These are phyloP conservation scores for Agapornis roseicollis DNA, from an alignment of 2,113 vertebrate genomes.

Conservation along the genomic window DNA sequence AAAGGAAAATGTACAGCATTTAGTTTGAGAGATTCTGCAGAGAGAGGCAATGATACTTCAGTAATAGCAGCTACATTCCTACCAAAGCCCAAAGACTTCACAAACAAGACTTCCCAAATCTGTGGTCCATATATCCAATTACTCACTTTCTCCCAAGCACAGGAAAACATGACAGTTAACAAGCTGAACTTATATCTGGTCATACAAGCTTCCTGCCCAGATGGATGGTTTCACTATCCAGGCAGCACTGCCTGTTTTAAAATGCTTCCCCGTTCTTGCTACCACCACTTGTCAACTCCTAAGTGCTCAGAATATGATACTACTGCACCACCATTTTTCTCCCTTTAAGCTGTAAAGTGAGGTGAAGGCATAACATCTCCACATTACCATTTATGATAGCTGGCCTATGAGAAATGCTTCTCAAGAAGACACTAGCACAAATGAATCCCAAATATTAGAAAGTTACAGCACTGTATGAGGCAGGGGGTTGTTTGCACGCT, in stretches of 20 bases:
- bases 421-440: background rate
- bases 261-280: background rate
- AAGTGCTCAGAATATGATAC: background rate
- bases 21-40: constrained; percentile 63
- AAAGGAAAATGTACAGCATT: constrained; percentile 33
- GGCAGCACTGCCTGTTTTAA: background rate
- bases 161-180: background rate
- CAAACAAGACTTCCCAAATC: background rate
- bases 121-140: background rate
- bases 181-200: background rate
- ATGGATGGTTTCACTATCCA: background rate
- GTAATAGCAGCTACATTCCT: background rate
- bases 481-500: background rate
- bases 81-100: background rate
- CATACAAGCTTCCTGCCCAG: background rate
- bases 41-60: constrained; percentile 67
- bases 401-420: background rate
- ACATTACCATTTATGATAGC: background rate
- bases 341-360: background rate
- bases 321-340: background rate
- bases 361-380: background rate
- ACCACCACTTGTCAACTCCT: background rate
- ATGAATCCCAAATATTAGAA: background rate
- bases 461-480: background rate
- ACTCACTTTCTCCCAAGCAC: background rate